Percentiles rank a stretch among this genome's conserved stretches.
phyloP scores from a whole-genome alignment of 2,113 vertebrate genomes.

The Penelope pileata region DNA sequence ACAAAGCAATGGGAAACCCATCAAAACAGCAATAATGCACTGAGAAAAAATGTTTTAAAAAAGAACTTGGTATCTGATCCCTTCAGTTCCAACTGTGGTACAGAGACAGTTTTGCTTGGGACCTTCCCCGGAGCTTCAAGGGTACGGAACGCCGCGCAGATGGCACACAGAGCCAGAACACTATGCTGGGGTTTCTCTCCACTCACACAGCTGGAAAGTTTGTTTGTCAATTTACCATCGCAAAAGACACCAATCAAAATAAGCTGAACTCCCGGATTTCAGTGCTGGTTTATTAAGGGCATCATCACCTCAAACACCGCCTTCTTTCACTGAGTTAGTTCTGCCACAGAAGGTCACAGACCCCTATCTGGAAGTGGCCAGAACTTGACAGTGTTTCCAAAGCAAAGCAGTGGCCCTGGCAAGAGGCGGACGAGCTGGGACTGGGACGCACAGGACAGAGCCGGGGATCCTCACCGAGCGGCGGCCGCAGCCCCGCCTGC shows the following conservation, averaged over 20 bases:
- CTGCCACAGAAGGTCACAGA: not conserved
- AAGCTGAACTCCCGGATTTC: not conserved
- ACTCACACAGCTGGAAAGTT: not conserved
- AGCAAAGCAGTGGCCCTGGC: not conserved
- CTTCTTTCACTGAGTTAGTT: not conserved
- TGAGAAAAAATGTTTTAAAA: not conserved
- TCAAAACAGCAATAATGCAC: not conserved
- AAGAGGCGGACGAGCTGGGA: not conserved
- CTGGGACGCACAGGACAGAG: not conserved
- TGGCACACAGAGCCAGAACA: not conserved
- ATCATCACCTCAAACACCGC: not conserved
- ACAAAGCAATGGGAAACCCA: not conserved
- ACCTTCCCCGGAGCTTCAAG: not conserved
- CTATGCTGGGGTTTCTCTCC: not conserved
- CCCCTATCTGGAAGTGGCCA: not conserved
- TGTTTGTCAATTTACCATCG: not conserved
- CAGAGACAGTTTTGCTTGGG: not conserved
- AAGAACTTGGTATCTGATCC: not conserved
- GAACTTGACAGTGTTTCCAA: constrained; percentile 16
- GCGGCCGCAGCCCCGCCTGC: not conserved
- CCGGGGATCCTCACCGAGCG: not conserved
- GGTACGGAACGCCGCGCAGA: not conserved
- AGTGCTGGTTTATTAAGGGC: not conserved
- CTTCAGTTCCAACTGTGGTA: not conserved
- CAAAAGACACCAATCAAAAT: not conserved